Evolutionary conservation across 2,888 invertebrate genomes (phyloP).

Genomic region (Taenaris catops): DNA sequence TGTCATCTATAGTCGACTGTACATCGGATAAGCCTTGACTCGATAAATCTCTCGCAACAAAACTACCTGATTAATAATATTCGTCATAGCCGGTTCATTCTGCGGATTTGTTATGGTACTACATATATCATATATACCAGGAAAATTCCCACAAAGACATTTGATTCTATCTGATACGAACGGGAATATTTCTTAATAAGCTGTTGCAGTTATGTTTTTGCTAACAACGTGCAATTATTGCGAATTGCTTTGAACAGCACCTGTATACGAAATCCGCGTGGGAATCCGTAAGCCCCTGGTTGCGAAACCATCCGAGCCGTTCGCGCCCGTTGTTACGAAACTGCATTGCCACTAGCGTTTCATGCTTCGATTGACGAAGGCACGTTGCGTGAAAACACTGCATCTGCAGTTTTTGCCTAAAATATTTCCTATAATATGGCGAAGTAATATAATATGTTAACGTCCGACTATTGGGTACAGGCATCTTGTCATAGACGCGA

Average conservation of each 20-base stretch:
- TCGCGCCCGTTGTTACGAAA: constrained; percentile 24
- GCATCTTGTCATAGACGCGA: too few species aligned
- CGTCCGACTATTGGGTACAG: too few species aligned
- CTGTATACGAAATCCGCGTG: constrained; percentile 76
- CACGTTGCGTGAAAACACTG: background rate
- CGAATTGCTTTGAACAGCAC: constrained; percentile 39
- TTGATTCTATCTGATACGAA: background rate
- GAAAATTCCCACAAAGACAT: too few species aligned
- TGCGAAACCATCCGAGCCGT: constrained; percentile 49
- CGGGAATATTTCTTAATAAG: constrained; percentile 12
- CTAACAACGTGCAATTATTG: constrained; percentile 22
- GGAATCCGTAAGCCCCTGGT: constrained; percentile 58
- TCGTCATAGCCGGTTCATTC: too few species aligned
- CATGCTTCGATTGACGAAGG: constrained; percentile 9
- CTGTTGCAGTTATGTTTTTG: constrained; percentile 17
- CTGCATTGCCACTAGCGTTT: constrained; percentile 18
- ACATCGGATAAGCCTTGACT: constrained; percentile 19
- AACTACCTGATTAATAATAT: constrained; percentile 17
- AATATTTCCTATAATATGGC: background rate
- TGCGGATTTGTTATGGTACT: too few species aligned
- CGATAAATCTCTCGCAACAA: constrained; percentile 21
- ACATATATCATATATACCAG: too few species aligned
- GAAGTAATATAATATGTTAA: too few species aligned
- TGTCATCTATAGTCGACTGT: constrained; percentile 29
- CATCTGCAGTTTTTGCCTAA: background rate